Base-by-base conservation (phyloP, 2,888 invertebrate species). In the Acholoe squamosa region DNA sequence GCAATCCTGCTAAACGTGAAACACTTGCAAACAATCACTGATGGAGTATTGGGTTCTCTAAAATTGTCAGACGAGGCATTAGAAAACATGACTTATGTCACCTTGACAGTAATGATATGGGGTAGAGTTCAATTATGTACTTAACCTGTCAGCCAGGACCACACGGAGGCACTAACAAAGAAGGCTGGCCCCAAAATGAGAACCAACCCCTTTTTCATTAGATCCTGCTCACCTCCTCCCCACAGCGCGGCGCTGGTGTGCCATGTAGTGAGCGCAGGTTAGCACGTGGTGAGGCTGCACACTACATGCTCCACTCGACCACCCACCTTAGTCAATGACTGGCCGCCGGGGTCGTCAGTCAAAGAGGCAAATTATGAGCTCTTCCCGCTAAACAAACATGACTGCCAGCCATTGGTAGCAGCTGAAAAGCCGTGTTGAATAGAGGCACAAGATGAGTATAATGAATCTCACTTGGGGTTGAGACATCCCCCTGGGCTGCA, bases 51-150 rank as follows among this genome's bases (percentile, higher is more conserved):
- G 22, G 43, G 34, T 34, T 80, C 43, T 43, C 43, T 33, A 7
- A 43, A 43, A 43, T 43, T 43, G 43, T 43, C 43, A 12, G 43
- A 14, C n/a, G 14, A 33, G 80, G 80, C 34, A 43, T 80, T 80
- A 80, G 33, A 31, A 54, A 28, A 28, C 86, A 56, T 28, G 54
- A 86, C 86, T 56, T 56, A 86, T 86, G 52, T 54, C 86, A 56
- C 56, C 86, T 7, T 86, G 86, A 54, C 86, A 86, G 86, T 86
- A 86, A 86, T 86, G 33, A 86, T 86, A 52, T 14, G 86, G 86
- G 51, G 86, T 28, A 56, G 28, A 56, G 86, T 56, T 86, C 86
- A 86, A 86, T 86, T 86, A 86, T 86, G 54, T 86, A 52, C 52
- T 86, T 86, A 86, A 14, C 52, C 56, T 54, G 86, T 54, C 86